Conservation (phyloP, 2,888 invertebrate species). For the Spodoptera littoralis region DNA sequence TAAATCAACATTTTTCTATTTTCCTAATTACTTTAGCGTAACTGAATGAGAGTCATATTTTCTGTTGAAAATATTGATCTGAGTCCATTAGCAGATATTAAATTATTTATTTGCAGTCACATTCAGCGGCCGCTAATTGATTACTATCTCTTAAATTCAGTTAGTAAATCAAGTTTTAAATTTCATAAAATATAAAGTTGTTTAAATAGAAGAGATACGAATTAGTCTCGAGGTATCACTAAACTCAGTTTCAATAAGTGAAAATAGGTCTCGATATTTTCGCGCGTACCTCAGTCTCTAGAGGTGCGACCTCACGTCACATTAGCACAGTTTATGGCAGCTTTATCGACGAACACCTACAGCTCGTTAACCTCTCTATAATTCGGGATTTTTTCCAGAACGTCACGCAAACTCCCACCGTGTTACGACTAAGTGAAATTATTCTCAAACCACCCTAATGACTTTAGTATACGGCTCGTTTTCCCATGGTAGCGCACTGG, state of each 20-base stretch:
- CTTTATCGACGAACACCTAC: conserved; percentile 77
- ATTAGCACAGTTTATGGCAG: conserved; percentile 76
- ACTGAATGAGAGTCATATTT: conserved; percentile 29
- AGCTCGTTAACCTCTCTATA: conserved; percentile 79
- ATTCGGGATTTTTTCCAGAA: conserved; percentile 71
- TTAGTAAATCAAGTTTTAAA: conserved; percentile 39
- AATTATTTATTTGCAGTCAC: conserved; percentile 42
- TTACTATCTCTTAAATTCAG: conserved; percentile 65
- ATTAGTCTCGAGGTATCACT: not conserved
- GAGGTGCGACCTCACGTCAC: conserved; percentile 71
- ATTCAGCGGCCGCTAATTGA: conserved; percentile 63
- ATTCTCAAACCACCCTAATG: conserved; percentile 61
- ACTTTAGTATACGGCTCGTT: conserved; percentile 58
- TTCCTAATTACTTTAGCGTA: conserved; percentile 19
- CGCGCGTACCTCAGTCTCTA: conserved; percentile 57
- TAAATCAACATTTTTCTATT: not conserved
- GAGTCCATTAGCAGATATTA: conserved; percentile 49
- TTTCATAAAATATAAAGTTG: no score
- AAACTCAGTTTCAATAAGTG: conserved; percentile 9
- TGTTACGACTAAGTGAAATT: conserved; percentile 62
- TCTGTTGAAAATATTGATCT: conserved; percentile 23
- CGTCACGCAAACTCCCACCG: conserved; percentile 65
- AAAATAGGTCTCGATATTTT: conserved; percentile 51
- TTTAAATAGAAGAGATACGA: not conserved
- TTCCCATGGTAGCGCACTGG: conserved; percentile 41